phyloP scores from a whole-genome alignment of 2,888 invertebrate species.

The Metopia argyrocephala region DNA sequence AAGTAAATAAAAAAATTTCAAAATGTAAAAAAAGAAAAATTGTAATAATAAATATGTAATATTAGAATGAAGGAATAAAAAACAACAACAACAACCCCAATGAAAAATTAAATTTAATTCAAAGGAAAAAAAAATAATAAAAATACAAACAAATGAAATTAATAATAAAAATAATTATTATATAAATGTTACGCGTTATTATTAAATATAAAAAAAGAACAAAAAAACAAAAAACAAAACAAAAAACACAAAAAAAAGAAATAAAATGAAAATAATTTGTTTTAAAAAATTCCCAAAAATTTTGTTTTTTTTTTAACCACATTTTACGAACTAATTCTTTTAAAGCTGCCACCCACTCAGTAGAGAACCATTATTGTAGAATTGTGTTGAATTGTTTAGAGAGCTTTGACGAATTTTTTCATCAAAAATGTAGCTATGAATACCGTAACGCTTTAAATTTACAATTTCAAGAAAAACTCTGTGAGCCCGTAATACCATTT shows the following conservation, averaged over 20 bases:
- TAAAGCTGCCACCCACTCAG: no score
- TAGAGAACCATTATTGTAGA: no score
- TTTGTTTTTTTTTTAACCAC: slow-evolving; percentile 45
- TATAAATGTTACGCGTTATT: slow-evolving; percentile 85
- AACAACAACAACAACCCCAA: not conserved
- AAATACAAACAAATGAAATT: slow-evolving; percentile 60
- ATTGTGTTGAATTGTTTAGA: no score
- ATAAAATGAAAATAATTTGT: slow-evolving; percentile 77
- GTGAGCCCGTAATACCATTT: no score
- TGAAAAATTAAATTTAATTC: slow-evolving; percentile 45
- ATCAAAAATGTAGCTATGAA: no score
- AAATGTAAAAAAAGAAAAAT: slow-evolving; percentile 19
- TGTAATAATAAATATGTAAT: slow-evolving; percentile 30
- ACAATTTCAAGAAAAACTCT: no score
- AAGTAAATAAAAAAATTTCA: slow-evolving; percentile 64
- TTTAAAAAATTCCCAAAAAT: slow-evolving; percentile 72
- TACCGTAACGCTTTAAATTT: no score
- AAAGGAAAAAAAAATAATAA: slow-evolving; percentile 63
- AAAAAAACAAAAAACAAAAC: slow-evolving; percentile 69
- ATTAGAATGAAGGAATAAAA: not conserved
- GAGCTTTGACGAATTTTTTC: no score
- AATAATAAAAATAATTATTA: slow-evolving; percentile 75
- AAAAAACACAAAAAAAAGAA: slow-evolving; percentile 26
- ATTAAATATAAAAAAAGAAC: slow-evolving; percentile 82
- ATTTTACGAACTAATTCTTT: no score